These are phyloP conservation scores for Leptinotarsa haldemani DNA, from an alignment of 2,888 invertebrate genomes.

Conservation along the genomic window DNA sequence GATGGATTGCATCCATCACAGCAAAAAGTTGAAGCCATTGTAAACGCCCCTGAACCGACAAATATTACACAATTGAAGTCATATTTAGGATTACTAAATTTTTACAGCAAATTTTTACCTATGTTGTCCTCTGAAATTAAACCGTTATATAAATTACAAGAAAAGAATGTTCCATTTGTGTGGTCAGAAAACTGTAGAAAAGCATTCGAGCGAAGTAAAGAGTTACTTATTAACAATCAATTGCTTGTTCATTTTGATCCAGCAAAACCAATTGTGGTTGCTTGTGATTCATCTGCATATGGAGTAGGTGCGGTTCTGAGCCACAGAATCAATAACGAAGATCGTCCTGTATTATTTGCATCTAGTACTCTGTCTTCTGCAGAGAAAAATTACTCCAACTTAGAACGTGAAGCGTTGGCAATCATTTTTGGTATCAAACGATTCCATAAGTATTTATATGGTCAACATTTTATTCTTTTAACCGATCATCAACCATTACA, in stretches of 20 bases:
- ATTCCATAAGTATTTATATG: no score
- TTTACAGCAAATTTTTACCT: conserved; percentile 24
- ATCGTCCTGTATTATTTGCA: conserved; percentile 44
- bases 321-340: conserved; percentile 43
- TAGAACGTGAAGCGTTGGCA: no score
- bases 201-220: conserved; percentile 45
- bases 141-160: conserved; percentile 18
- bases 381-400: conserved; percentile 50
- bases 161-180: conserved; percentile 14
- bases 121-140: conserved; percentile 12
- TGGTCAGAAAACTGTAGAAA: conserved; percentile 3
- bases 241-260: conserved; percentile 45
- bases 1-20: conserved; percentile 22
- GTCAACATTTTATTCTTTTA: no score
- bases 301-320: conserved; percentile 48
- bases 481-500: no score
- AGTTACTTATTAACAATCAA: conserved; percentile 38
- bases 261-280: conserved; percentile 42
- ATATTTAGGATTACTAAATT: conserved; percentile 26
- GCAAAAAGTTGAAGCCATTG: conserved; percentile 18
- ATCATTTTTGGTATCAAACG: no score
- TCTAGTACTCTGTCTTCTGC: conserved; percentile 51
- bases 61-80: conserved; percentile 18
- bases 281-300: conserved; percentile 46
- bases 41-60: conserved; percentile 22